A percentile compares a stretch with the other conserved stretches of the same genome.
These are phyloP conservation scores for Lamellibrachia luymesi DNA, from an alignment of 1,140 invertebrate genomes.

Conservation along the genomic window DNA sequence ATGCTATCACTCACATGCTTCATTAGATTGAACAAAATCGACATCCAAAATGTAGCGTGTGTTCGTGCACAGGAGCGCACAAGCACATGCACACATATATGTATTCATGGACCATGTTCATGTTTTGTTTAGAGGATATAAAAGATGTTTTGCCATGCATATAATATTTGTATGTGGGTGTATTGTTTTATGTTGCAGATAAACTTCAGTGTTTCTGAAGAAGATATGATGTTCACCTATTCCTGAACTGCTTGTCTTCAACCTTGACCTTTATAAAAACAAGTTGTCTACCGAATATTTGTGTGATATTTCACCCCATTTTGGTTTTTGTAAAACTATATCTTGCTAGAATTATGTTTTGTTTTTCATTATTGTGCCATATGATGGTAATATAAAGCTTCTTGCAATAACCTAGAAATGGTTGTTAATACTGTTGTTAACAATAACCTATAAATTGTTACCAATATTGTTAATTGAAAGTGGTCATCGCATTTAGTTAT, in stretches of 20 bases:
- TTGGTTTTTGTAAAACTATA: background rate
- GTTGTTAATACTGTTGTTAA: background rate
- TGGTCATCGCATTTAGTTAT: background rate
- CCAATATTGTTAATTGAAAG: background rate
- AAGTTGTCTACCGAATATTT: background rate
- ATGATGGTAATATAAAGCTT: background rate
- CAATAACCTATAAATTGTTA: background rate
- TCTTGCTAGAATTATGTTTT: background rate
- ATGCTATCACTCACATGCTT: no score
- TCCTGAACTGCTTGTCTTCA: background rate
- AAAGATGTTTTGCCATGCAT: background rate
- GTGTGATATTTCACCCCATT: background rate
- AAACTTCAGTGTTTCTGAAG: background rate
- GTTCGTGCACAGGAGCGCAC: no score
- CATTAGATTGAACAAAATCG: no score
- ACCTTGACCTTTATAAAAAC: background rate
- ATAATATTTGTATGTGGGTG: background rate
- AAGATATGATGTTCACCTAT: background rate
- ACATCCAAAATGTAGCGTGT: no score
- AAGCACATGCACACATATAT: background rate
- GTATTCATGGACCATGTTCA: background rate
- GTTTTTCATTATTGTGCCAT: background rate
- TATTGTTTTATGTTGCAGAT: background rate
- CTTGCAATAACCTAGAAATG: background rate
- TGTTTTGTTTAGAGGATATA: background rate